Evolutionary conservation across 2,888 invertebrate genomes (phyloP).

Genomic region (Amblyjoppa proteus): DNA sequence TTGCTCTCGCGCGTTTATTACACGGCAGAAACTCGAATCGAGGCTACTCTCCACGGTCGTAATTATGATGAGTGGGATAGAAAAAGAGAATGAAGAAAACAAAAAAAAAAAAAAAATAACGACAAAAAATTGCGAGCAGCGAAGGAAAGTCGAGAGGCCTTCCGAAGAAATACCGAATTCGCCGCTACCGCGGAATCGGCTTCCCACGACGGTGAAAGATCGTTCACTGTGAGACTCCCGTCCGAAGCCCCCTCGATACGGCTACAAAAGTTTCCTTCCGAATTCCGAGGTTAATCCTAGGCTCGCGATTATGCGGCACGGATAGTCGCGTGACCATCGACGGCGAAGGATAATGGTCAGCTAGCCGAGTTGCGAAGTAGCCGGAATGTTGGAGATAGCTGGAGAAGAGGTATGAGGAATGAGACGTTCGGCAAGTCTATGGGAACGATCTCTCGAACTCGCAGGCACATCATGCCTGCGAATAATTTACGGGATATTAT

Average conservation of each 20-base stretch:
- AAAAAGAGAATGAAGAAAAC: background rate
- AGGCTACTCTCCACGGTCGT: background rate
- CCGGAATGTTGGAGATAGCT: slow-evolving; percentile 20
- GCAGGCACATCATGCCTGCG: slow-evolving; percentile 63
- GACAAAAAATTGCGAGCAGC: slow-evolving; percentile 1
- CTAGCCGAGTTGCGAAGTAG: slow-evolving; percentile 15
- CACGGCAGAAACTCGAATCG: background rate
- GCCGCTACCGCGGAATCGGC: slow-evolving; percentile 32
- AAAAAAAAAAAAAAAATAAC: background rate
- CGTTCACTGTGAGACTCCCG: slow-evolving; percentile 56
- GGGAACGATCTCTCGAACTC: slow-evolving; percentile 48
- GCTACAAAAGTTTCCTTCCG: slow-evolving; percentile 72
- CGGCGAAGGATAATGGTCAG: slow-evolving; percentile 66
- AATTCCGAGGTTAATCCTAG: slow-evolving; percentile 75
- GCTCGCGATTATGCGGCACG: slow-evolving; percentile 74
- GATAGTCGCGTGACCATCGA: slow-evolving; percentile 72
- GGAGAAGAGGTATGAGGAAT: slow-evolving; percentile 44
- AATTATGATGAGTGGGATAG: slow-evolving; percentile 20
- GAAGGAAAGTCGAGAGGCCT: slow-evolving; percentile 27
- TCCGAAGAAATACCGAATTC: slow-evolving; percentile 48
- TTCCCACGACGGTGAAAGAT: slow-evolving; percentile 67
- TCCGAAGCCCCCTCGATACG: slow-evolving; percentile 8
- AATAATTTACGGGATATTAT: slow-evolving; percentile 71
- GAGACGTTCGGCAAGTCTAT: slow-evolving; percentile 53
- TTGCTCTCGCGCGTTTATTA: background rate